These are phyloP conservation scores for Trachemys scripta DNA, from an alignment of 2,113 vertebrate genomes.

Conservation along the genomic window DNA sequence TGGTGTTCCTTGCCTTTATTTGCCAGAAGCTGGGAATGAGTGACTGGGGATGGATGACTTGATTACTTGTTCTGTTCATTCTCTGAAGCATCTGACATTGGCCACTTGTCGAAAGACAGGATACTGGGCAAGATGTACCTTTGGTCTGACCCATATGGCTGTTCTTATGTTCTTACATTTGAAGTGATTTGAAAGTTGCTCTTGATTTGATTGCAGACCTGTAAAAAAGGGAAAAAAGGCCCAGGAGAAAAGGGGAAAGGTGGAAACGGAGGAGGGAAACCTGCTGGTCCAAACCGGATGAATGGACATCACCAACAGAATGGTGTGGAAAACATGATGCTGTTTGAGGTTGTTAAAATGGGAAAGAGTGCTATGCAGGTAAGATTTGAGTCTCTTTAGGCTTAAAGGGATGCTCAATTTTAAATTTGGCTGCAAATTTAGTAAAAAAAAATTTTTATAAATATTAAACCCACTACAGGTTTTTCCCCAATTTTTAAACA, in stretches of 20 bases:
- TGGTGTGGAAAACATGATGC: conserved; percentile 99
- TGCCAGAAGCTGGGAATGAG: no score
- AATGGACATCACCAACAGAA: conserved; percentile 99
- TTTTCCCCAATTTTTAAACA: background rate
- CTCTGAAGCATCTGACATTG: no score
- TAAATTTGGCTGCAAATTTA: fast-evolving
- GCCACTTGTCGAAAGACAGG: no score
- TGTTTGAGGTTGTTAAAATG: conserved; percentile 98
- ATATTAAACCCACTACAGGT: background rate
- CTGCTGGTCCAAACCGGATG: conserved; percentile 89
- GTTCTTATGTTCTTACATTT: background rate
- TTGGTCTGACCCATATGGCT: no score
- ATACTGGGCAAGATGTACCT: no score
- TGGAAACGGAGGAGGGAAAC: conserved; percentile 86
- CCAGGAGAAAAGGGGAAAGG: conserved; percentile 93
- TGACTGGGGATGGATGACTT: no score
- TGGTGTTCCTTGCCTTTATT: no score
- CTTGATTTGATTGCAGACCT: conserved; percentile 80
- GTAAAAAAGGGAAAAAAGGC: conserved; percentile 94
- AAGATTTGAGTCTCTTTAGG: conserved; percentile 22
- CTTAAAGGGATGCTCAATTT: background rate
- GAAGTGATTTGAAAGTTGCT: conserved; percentile 29
- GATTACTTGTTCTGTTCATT: no score
- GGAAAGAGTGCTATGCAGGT: conserved; percentile 99
- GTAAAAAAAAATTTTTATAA: fast-evolving